A percentile compares a stretch with the other conserved stretches of the same genome.
These are phyloP conservation scores for Plemyria rubiginata DNA, from an alignment of 2,888 invertebrate genomes.

Conservation along the genomic window DNA sequence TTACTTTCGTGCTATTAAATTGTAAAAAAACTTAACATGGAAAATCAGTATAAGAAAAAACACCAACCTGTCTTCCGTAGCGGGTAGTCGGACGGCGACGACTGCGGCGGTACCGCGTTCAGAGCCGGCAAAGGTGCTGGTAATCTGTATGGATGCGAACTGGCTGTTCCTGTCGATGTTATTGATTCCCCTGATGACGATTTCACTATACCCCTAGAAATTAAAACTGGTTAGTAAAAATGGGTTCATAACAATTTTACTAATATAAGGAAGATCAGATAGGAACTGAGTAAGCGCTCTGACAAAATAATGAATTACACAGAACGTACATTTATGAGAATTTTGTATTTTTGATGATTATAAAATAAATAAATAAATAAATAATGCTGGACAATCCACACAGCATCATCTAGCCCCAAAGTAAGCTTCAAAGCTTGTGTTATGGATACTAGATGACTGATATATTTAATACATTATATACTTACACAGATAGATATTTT, in stretches of 20 bases:
- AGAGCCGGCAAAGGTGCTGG: slow-evolving; percentile 84
- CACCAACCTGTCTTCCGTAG: slow-evolving; percentile 96
- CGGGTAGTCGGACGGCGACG: slow-evolving; percentile 90
- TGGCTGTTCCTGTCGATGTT: slow-evolving; percentile 82
- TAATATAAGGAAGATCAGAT: too few species aligned
- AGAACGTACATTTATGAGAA: too few species aligned
- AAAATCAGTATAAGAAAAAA: not conserved
- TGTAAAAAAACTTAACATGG: not conserved
- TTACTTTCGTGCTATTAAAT: slow-evolving; percentile 8
- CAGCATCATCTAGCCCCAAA: too few species aligned
- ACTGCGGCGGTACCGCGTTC: slow-evolving; percentile 65
- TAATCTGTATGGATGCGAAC: slow-evolving; percentile 89
- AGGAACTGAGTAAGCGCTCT: not conserved
- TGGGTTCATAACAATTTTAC: not conserved
- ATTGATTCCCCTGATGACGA: slow-evolving; percentile 87
- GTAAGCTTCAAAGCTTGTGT: too few species aligned
- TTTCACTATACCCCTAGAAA: slow-evolving; percentile 86
- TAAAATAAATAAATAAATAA: too few species aligned
- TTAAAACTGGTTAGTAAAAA: slow-evolving; percentile 1
- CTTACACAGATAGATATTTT: too few species aligned
- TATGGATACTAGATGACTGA: too few species aligned
- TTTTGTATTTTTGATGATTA: too few species aligned
- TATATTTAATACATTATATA: too few species aligned
- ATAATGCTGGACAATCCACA: too few species aligned
- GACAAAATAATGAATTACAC: not conserved